Conservation (phyloP, 2,113 vertebrate genomes). For the Chunga burmeisteri region DNA sequence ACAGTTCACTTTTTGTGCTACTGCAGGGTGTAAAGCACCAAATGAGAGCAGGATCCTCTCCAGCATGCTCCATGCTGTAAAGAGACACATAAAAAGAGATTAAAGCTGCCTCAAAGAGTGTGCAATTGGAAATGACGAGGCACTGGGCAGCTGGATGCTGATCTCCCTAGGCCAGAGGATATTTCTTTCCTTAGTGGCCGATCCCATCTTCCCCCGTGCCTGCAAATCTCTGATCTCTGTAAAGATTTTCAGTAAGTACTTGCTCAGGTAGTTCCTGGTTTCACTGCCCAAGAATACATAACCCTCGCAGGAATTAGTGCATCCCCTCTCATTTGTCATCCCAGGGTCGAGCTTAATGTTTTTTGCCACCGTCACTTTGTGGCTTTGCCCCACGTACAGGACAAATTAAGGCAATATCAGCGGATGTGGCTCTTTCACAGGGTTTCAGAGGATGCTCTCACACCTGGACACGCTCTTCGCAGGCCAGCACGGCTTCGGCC, state of each 20-base stretch:
- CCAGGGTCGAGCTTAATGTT: accelerated
- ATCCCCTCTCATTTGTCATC: not conserved
- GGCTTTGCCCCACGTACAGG: accelerated
- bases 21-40: not conserved
- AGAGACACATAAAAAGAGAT: not conserved
- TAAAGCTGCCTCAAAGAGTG: not conserved
- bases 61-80: not conserved
- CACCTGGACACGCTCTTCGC: accelerated
- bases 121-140: not conserved
- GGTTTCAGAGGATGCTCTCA: not conserved
- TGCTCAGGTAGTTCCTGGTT: not conserved
- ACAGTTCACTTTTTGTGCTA: not conserved
- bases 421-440: accelerated
- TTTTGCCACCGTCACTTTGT: not conserved
- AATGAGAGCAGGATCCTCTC: not conserved
- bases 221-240: not conserved
- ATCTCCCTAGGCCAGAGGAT: not conserved
- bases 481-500: accelerated
- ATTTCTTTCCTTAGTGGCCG: not conserved
- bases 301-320: not conserved
- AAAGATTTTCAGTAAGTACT: not conserved
- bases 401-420: accelerated
- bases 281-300: accelerated
- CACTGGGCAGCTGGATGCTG: not conserved
- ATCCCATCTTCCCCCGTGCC: not conserved